Evolutionary conservation across 2,113 vertebrate species (phyloP).

Genomic region (Pedetes capensis): DNA sequence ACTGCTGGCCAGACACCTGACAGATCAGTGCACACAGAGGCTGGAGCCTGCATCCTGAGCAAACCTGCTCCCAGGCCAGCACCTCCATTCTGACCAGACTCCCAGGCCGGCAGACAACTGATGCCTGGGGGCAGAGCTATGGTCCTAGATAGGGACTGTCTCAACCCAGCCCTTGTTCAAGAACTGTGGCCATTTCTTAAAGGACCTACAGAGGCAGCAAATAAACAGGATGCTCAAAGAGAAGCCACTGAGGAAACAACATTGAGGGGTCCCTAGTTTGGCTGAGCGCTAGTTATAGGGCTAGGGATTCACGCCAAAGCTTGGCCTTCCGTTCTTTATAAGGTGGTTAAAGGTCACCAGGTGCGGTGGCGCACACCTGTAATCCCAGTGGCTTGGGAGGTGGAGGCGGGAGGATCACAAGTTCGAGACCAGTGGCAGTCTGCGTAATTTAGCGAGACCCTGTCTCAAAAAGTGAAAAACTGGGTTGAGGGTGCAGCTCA

Average conservation of each 20-base stretch:
- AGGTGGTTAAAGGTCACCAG: not conserved
- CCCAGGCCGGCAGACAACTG: not conserved
- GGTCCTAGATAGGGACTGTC: not conserved
- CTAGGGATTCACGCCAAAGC: not conserved
- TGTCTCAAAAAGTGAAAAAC: no score
- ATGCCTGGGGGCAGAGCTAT: not conserved
- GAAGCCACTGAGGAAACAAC: not conserved
- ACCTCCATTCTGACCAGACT: not conserved
- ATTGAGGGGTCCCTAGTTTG: accelerated
- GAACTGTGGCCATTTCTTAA: not conserved
- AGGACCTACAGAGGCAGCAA: not conserved
- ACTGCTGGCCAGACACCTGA: not conserved
- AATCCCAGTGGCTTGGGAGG: no score
- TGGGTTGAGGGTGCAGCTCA: no score
- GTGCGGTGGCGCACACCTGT: no score
- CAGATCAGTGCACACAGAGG: accelerated
- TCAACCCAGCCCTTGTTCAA: not conserved
- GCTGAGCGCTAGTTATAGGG: not conserved
- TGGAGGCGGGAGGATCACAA: no score
- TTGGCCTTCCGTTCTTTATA: not conserved
- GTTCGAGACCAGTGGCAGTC: no score
- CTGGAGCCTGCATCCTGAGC: not conserved
- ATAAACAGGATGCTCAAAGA: not conserved
- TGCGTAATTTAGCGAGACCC: no score
- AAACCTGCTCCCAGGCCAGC: not conserved